A percentile compares a stretch with the other conserved stretches of the same genome.
These are phyloP conservation scores for Pseudomyrmex sp. DNA, from an alignment of 1,140 invertebrate genomes.

Conservation along the genomic window DNA sequence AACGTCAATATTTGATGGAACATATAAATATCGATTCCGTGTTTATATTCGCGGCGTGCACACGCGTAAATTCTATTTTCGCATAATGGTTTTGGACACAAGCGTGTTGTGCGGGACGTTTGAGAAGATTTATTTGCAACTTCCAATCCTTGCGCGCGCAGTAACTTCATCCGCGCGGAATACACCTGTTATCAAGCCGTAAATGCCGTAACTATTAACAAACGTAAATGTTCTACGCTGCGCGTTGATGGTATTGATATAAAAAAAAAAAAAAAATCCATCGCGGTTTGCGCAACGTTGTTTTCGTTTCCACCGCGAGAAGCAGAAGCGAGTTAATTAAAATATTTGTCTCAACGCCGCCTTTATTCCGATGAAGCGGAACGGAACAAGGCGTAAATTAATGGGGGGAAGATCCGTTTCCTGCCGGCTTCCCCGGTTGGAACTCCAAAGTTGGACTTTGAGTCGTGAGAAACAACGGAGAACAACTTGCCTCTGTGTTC, in stretches of 20 bases:
- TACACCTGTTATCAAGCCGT: background rate
- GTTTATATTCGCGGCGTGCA: background rate
- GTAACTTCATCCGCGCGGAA: background rate
- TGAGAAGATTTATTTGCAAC: slow-evolving; percentile 8
- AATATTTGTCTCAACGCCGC: slow-evolving; percentile 11
- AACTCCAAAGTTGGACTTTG: slow-evolving; percentile 74
- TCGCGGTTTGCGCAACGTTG: background rate
- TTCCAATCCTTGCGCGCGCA: background rate
- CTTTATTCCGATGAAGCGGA: background rate
- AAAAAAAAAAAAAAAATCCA: background rate
- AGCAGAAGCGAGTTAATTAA: slow-evolving; percentile 17
- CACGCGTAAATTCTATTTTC: slow-evolving; percentile 26
- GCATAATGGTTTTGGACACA: slow-evolving; percentile 17
- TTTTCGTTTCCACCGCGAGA: too few relatives aligned
- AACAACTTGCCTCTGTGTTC: slow-evolving; percentile 68
- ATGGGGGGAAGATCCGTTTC: slow-evolving; percentile 65
- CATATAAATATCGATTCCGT: slow-evolving; percentile 16
- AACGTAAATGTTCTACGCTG: too few relatives aligned
- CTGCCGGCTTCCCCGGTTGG: slow-evolving; percentile 67
- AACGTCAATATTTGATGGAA: slow-evolving; percentile 12
- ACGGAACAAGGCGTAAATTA: slow-evolving; percentile 80
- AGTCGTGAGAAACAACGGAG: slow-evolving; percentile 68
- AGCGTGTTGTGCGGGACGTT: background rate
- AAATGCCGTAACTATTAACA: slow-evolving; percentile 1
- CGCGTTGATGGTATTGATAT: background rate